phyloP scores from a whole-genome alignment of 2,888 invertebrate genomes.

The Chaetoderma sp. region DNA sequence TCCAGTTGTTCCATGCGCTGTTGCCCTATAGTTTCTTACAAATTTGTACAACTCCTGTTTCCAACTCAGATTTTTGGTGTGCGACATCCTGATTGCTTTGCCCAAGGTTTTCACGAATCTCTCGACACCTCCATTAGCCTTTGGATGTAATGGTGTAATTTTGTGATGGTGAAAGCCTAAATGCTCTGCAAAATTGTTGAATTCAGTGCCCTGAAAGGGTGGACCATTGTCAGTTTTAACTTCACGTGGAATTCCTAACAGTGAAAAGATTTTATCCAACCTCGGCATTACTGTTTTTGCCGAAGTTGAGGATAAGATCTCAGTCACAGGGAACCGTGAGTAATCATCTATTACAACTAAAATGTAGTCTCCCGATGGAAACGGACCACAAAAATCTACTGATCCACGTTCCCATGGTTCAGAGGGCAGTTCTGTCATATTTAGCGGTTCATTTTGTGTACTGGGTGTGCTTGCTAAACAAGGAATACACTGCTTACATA shows the following conservation, averaged over 20 bases:
- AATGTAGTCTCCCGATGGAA: background rate
- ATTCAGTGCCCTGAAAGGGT: constrained; percentile 17
- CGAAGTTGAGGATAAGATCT: constrained; percentile 13
- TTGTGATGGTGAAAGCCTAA: constrained; percentile 19
- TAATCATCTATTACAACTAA: constrained; percentile 15
- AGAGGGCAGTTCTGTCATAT: background rate
- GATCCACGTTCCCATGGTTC: background rate
- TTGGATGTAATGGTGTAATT: background rate
- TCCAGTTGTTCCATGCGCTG: background rate
- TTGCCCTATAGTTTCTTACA: background rate
- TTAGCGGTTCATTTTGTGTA: background rate
- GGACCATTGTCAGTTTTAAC: background rate
- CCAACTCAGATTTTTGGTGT: background rate
- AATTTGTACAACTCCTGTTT: background rate
- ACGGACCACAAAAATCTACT: background rate
- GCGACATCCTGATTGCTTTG: background rate
- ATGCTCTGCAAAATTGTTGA: constrained; percentile 12
- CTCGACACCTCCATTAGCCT: background rate
- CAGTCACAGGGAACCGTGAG: background rate
- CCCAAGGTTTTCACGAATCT: background rate
- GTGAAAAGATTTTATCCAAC: constrained; percentile 14
- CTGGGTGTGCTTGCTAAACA: background rate
- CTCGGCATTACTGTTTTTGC: constrained; percentile 18
- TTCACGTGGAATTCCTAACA: constrained; percentile 11
- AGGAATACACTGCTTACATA: background rate